phyloP scores from a whole-genome alignment of 2,888 invertebrate genomes.

The Diplazon laetatorius region DNA sequence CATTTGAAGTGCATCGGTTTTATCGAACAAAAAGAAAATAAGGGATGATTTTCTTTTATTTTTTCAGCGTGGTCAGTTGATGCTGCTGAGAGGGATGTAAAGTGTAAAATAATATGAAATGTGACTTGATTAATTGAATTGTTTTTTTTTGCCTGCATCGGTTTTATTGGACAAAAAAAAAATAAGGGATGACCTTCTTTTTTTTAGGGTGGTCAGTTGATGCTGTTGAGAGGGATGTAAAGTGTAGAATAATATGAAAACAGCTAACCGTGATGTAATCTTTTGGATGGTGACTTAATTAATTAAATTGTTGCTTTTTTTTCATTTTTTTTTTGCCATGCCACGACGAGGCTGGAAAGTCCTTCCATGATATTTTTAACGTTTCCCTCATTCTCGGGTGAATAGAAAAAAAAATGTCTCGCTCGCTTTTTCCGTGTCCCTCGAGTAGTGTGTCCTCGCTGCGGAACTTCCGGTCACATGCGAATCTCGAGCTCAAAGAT shows the following conservation, averaged over 20 bases:
- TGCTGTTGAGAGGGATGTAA: no score
- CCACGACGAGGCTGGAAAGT: background rate
- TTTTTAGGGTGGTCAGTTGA: no score
- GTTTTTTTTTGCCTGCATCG: no score
- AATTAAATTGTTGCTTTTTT: conserved; percentile 51
- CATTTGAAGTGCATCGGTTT: no score
- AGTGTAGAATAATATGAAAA: no score
- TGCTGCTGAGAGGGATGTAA: background rate
- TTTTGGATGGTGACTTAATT: conserved; percentile 28
- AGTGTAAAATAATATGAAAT: conserved; percentile 14
- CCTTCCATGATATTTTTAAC: background rate
- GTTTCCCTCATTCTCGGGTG: background rate
- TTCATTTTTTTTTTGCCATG: conserved; percentile 30
- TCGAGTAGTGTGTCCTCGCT: conserved; percentile 4
- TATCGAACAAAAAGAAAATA: no score
- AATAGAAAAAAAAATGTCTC: background rate
- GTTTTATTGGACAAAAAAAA: no score
- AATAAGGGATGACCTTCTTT: no score
- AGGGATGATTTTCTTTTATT: background rate
- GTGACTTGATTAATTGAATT: conserved; percentile 46
- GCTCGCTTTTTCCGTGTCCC: conserved; percentile 5
- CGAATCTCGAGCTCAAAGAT: conserved; percentile 51
- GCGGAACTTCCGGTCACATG: conserved; percentile 43
- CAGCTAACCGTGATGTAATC: no score
- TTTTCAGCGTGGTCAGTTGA: background rate